These are phyloP conservation scores for Solenodon paradoxus DNA, from an alignment of 2,113 vertebrate genomes.

Conservation along the genomic window DNA sequence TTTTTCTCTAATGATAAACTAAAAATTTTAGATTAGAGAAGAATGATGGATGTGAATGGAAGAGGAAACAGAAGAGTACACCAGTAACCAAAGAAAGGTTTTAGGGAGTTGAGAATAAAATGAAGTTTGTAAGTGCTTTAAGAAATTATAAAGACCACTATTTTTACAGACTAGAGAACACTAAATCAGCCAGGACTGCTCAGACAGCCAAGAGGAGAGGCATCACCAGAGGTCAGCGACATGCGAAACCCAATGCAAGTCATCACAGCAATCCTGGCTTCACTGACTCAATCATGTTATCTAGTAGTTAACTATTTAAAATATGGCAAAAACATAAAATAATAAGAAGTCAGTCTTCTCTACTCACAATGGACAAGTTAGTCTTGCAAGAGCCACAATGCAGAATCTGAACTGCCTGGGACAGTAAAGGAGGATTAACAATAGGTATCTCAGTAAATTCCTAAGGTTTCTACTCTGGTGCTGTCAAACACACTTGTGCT, in stretches of 20 bases:
- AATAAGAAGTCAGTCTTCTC: not conserved
- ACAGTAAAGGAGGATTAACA: not conserved
- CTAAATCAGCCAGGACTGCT: slow-evolving; percentile 70
- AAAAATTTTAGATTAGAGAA: not conserved
- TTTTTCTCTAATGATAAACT: not conserved
- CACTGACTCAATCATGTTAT: not conserved
- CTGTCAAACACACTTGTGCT: not conserved
- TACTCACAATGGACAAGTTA: not conserved
- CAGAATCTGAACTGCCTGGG: not conserved
- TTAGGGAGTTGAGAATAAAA: not conserved
- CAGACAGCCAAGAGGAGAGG: slow-evolving; percentile 88
- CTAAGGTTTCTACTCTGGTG: not conserved
- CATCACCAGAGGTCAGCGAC: slow-evolving; percentile 81
- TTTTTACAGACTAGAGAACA: not conserved
- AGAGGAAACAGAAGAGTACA: not conserved
- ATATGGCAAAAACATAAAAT: not conserved
- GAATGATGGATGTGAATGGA: not conserved
- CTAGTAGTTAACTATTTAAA: not conserved
- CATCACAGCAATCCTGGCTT: slow-evolving; percentile 81
- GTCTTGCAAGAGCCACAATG: not conserved
- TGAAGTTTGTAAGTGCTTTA: not conserved
- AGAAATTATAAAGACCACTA: not conserved
- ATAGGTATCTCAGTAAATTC: not conserved
- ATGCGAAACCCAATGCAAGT: slow-evolving; percentile 83
- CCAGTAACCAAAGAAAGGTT: not conserved